phyloP scores from a whole-genome alignment of 1,140 invertebrate genomes.

The Lucilia sericata region DNA sequence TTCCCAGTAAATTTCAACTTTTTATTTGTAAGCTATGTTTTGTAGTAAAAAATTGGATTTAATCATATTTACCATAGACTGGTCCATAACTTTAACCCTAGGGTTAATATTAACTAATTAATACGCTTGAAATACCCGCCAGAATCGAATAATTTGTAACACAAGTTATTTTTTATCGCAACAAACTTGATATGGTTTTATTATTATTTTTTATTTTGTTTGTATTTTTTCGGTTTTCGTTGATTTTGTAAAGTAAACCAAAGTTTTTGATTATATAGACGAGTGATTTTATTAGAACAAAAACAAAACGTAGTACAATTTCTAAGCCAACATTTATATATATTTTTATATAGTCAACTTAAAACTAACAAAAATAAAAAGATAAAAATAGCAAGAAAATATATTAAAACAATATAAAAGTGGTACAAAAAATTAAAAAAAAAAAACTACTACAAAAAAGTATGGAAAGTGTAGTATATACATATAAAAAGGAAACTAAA shows the following conservation, averaged over 20 bases:
- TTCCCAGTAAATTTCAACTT: too few species aligned
- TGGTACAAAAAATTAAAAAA: slow-evolving; percentile 2
- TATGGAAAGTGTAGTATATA: too few species aligned
- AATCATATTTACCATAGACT: too few species aligned
- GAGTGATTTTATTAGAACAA: slow-evolving; percentile 37
- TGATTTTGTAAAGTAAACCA: slow-evolving; percentile 29
- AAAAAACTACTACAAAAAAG: neutral
- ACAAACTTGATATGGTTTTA: too few species aligned
- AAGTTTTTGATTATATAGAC: slow-evolving; percentile 33
- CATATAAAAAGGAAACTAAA: neutral
- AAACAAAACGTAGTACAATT: neutral
- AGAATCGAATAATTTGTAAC: too few species aligned
- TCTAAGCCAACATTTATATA: slow-evolving; percentile 27
- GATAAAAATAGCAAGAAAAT: slow-evolving; percentile 1
- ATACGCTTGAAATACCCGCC: too few species aligned
- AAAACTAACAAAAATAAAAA: slow-evolving; percentile 16
- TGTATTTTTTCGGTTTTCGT: neutral
- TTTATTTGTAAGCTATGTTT: too few species aligned
- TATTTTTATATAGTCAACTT: slow-evolving; percentile 8
- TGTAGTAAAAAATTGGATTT: too few species aligned
- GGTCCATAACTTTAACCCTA: too few species aligned
- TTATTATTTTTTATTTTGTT: too few species aligned
- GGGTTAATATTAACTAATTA: too few species aligned
- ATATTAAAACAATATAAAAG: neutral
- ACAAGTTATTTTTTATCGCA: neutral